These are phyloP conservation scores for Apoderus coryli DNA, from an alignment of 2,888 invertebrate species.

Conservation along the genomic window DNA sequence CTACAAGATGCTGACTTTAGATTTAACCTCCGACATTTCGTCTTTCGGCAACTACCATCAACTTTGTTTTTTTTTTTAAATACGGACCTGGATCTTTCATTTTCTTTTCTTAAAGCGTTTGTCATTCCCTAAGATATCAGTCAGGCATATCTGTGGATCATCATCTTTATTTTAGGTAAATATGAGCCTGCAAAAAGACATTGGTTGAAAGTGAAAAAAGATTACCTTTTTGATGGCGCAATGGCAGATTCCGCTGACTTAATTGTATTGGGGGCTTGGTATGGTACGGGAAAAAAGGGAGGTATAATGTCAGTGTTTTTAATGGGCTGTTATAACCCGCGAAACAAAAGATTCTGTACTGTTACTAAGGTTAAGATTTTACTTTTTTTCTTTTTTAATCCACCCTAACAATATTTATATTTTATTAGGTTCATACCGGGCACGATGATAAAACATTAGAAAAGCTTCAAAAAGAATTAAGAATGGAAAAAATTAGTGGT, in stretches of 20 bases:
- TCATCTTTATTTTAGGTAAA: no score
- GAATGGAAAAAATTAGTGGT: conserved; percentile 70
- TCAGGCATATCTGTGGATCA: no score
- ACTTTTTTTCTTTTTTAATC: no score
- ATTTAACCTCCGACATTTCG: no score
- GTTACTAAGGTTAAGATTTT: no score
- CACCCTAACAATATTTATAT: no score
- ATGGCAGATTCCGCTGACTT: conserved; percentile 94
- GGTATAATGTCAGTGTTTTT: conserved; percentile 88
- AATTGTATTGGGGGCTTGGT: conserved; percentile 89
- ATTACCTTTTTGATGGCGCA: conserved; percentile 80
- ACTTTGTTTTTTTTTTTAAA: no score
- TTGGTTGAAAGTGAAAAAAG: conserved; percentile 94
- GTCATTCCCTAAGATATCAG: no score
- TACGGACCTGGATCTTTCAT: no score
- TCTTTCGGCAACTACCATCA: no score
- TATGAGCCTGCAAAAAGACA: conserved; percentile 92
- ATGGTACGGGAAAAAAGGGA: conserved; percentile 82
- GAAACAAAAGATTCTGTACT: conserved; percentile 61
- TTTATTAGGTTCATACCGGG: conserved; percentile 74
- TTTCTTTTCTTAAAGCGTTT: no score
- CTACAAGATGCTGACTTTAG: no score
- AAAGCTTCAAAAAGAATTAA: conserved; percentile 50
- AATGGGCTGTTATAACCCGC: conserved; percentile 76
- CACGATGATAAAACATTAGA: conserved; percentile 78